These are phyloP conservation scores for Chrysogorgia sp. DNA, from an alignment of 92 coral and sea anemone genomes.

Conservation along the genomic window DNA sequence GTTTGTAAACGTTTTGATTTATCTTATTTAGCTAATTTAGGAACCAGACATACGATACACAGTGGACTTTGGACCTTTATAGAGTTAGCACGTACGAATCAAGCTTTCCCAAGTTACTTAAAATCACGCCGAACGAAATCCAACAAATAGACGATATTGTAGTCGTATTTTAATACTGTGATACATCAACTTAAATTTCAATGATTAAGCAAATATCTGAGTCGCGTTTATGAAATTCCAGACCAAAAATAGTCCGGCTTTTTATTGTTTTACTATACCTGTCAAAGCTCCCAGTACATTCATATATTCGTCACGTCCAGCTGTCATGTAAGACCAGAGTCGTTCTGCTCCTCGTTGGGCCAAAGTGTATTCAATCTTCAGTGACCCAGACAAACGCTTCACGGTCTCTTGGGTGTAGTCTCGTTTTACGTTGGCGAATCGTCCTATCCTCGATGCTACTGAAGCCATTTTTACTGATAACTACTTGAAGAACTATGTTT, in stretches of 20 bases:
- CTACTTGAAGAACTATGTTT: not conserved
- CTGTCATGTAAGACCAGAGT: constrained; percentile 74
- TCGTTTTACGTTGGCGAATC: constrained; percentile 86
- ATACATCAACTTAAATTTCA: too few relatives aligned
- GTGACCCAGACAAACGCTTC: constrained; percentile 74
- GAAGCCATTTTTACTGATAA: constrained; percentile 23
- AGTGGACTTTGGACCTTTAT: too few relatives aligned
- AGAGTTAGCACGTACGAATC: too few relatives aligned
- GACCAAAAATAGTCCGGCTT: not conserved
- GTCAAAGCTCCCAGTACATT: constrained; percentile 93
- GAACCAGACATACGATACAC: too few relatives aligned
- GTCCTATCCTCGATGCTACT: constrained; percentile 23
- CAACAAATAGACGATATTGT: too few relatives aligned
- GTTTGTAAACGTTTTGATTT: too few relatives aligned
- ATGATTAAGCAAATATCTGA: too few relatives aligned
- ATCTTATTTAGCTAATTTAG: too few relatives aligned
- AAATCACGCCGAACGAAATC: too few relatives aligned
- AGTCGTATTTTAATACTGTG: too few relatives aligned
- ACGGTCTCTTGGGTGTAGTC: constrained; percentile 82
- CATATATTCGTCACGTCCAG: constrained; percentile 71
- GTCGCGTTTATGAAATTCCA: not conserved
- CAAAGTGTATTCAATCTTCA: constrained; percentile 80
- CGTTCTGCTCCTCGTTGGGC: constrained; percentile 84
- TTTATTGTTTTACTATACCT: constrained; percentile 53
- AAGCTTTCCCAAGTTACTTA: too few relatives aligned